phyloP scores from a whole-genome alignment of 2,797 vertebrate genomes.

The Enteromius afrohamiltoni region DNA sequence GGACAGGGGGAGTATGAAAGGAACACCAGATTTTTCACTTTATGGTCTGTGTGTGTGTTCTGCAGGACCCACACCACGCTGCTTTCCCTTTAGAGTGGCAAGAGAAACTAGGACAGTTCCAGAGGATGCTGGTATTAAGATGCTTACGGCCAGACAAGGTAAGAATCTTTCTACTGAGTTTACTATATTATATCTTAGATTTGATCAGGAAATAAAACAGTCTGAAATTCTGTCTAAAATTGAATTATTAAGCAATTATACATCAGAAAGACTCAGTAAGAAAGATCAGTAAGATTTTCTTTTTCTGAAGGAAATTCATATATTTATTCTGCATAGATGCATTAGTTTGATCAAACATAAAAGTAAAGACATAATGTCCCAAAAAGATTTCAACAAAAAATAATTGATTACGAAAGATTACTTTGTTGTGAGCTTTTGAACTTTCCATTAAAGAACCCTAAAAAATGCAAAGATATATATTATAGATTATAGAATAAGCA shows the following conservation, averaged over 20 bases:
- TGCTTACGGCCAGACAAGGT: constrained; percentile 89
- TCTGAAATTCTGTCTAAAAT: neutral
- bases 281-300: neutral
- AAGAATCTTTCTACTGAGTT: constrained; percentile 28
- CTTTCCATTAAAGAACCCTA: neutral
- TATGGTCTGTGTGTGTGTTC: constrained; percentile 50
- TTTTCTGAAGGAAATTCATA: neutral
- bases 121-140: constrained; percentile 87
- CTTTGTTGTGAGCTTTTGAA: neutral
- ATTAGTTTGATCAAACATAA: neutral
- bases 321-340: neutral
- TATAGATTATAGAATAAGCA: neutral
- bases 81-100: constrained; percentile 82
- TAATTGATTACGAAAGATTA: too few species aligned
- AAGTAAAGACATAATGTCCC: neutral
- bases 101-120: constrained; percentile 78
- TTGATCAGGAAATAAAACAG: neutral
- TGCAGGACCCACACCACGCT: constrained; percentile 81
- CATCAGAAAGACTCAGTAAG: neutral
- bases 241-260: neutral
- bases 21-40: constrained; percentile 30
- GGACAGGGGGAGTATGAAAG: constrained; percentile 5
- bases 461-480: neutral
- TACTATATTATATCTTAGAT: neutral
- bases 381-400: neutral